Base-by-base conservation (phyloP, 2,113 vertebrate genomes). In the Channa argus region DNA sequence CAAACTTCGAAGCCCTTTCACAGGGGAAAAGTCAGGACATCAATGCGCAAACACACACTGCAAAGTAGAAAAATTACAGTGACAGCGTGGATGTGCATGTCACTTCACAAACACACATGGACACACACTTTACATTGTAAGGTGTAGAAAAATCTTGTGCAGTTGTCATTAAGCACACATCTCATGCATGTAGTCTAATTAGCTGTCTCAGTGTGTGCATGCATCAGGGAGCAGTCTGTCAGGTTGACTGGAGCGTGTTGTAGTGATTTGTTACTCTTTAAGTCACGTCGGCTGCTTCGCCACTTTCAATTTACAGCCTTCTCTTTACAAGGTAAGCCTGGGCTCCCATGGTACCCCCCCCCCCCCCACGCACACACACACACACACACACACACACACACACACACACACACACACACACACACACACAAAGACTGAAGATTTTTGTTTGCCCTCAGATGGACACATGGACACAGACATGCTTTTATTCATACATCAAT, bases 261-360 rank as follows among this genome's bases (percentile, higher is more conserved):
- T 80, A 82, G 58, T 77, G 83, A 89, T 90, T 90, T 92, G 87
- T 89, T 88, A 90, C 79, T 79, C 83, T 86, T 83, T 24, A 90
- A 91, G 79, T 88, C 85, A 81, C 66, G 84, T 82, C 77, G 41
- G 82, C 82, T 91, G 89, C 80, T 83, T 86, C 70, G 74, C 83
- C 87, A 85, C 73, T 89, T 93, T 89, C 88, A 92, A 88, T 87
- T 89, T 89, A 80, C 84, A 88, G 59, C 37, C 79, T 71, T 54
- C 7, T 68, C 62, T 73, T 89, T 79, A 87, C n/a, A 24, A 83
- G 75, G 78, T 71, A 79, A 80, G 55, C 63, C 71, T 62, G 7
- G 36, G 56, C 43, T 74, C 70, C 49, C 13, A 3, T 69, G 61
- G 49, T 41, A 7, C 51, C 45, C 15, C 34, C 68, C 45, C 50